phyloP scores from a whole-genome alignment of 2,113 vertebrate species.

The Spheniscus mendiculus region DNA sequence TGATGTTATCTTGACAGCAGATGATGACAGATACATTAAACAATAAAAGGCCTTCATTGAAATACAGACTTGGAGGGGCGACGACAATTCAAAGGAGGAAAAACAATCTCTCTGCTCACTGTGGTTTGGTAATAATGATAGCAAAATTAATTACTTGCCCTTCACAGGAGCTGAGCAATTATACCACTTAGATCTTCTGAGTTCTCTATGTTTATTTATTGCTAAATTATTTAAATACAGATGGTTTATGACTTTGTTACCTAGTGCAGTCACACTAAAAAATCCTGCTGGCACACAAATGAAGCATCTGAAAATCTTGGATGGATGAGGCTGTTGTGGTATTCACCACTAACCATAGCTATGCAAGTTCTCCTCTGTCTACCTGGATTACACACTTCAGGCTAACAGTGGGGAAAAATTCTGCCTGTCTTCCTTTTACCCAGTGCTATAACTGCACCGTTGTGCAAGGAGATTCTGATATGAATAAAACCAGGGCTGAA shows the following conservation, averaged over 20 bases:
- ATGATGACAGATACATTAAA: constrained; percentile 40
- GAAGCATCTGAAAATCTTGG: not conserved
- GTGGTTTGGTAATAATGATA: not conserved
- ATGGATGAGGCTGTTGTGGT: not conserved
- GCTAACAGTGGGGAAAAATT: not conserved
- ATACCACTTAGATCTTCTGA: not conserved
- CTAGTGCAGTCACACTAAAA: not conserved
- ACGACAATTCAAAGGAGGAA: not conserved
- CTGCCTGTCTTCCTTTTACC: not conserved
- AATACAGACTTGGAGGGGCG: not conserved
- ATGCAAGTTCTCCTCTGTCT: not conserved
- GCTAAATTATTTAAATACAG: constrained; percentile 36
- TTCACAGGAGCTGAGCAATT: constrained; percentile 13
- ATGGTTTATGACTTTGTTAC: not conserved
- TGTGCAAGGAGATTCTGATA: not conserved
- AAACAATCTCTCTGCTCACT: not conserved
- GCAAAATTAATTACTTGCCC: constrained; percentile 35
- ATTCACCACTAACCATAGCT: not conserved
- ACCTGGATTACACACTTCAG: not conserved
- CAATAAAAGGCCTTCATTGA: not conserved
- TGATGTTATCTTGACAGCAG: not conserved
- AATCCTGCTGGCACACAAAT: not conserved
- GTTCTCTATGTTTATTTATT: constrained; percentile 2
- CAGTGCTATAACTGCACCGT: not conserved
- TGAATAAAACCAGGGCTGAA: not conserved